Percentiles rank a stretch among this genome's conserved stretches.
phyloP scores from a whole-genome alignment of 2,797 vertebrate species.

The Hydrolagus colliei region DNA sequence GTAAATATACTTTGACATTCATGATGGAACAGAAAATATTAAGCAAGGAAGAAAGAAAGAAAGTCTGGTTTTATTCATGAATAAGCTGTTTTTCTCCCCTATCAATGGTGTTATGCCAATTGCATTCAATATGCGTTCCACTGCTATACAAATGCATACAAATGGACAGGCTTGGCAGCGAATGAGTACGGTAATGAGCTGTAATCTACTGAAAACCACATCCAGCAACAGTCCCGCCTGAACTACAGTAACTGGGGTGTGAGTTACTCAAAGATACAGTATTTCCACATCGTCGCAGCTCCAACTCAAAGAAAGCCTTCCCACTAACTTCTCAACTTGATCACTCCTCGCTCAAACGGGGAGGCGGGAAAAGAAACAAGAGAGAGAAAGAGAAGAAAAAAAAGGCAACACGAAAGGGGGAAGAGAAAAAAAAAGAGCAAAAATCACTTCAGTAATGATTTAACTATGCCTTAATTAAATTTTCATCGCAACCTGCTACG shows the following conservation, averaged over 20 bases:
- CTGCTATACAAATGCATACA: not conserved
- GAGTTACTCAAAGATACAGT: not conserved
- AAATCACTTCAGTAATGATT: slow-evolving; percentile 93
- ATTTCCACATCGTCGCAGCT: not conserved
- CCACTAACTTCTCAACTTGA: slow-evolving; percentile 26
- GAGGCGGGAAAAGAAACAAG: too few relatives aligned
- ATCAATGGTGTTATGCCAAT: not conserved
- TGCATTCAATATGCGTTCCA: not conserved
- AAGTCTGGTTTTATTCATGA: too few relatives aligned
- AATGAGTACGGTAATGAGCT: not conserved
- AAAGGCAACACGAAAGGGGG: slow-evolving; percentile 40
- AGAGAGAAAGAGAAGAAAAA: not conserved
- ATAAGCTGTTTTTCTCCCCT: not conserved
- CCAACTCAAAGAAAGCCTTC: not conserved
- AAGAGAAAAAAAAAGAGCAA: slow-evolving; percentile 42
- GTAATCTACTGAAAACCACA: not conserved
- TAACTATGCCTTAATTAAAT: slow-evolving; percentile 91
- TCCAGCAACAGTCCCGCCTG: too few relatives aligned
- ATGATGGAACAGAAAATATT: not conserved
- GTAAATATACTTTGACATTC: not conserved
- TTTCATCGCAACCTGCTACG: slow-evolving; percentile 98
- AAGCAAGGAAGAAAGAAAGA: not conserved
- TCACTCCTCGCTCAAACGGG: not conserved
- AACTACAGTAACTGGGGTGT: not conserved
- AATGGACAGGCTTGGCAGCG: not conserved